Percentiles rank a stretch among this genome's conserved stretches.
These are phyloP conservation scores for Aleiodes sp. DNA, from an alignment of 1,140 invertebrate species.

Conservation along the genomic window DNA sequence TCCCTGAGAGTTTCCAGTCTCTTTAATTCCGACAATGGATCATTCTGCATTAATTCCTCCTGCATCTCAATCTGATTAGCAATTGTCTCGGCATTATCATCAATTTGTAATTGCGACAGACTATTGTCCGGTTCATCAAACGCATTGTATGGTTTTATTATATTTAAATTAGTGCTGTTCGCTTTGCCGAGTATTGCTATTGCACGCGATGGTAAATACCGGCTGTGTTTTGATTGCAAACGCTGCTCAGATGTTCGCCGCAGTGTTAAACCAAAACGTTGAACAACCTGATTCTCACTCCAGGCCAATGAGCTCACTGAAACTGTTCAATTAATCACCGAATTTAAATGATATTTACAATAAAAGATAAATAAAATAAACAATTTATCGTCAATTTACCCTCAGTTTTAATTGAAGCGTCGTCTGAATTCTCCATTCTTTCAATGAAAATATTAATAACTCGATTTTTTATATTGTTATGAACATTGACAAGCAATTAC, in stretches of 20 bases:
- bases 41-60: constrained; percentile 70
- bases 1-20: constrained; percentile 71
- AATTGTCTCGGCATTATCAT: constrained; percentile 66
- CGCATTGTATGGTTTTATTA: constrained; percentile 32
- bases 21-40: constrained; percentile 67
- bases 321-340: not conserved
- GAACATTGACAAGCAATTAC: not conserved
- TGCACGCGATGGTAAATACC: constrained; percentile 33
- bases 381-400: not conserved
- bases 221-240: constrained; percentile 29
- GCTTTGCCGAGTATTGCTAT: not conserved
- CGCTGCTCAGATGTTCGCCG: constrained; percentile 21
- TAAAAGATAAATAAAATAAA: not conserved
- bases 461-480: not conserved
- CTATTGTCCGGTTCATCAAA: constrained; percentile 17
- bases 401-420: not conserved
- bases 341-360: not conserved
- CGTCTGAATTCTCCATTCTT: not conserved
- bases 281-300: not conserved
- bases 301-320: not conserved
- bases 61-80: constrained; percentile 71
- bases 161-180: not conserved
- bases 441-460: not conserved
- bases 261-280: not conserved
- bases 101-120: constrained; percentile 35